Evolutionary conservation across 2,888 invertebrate genomes (phyloP), one percentile per base, ranked within the genome.

Genomic region (Drosophila neotestacea): DNA sequence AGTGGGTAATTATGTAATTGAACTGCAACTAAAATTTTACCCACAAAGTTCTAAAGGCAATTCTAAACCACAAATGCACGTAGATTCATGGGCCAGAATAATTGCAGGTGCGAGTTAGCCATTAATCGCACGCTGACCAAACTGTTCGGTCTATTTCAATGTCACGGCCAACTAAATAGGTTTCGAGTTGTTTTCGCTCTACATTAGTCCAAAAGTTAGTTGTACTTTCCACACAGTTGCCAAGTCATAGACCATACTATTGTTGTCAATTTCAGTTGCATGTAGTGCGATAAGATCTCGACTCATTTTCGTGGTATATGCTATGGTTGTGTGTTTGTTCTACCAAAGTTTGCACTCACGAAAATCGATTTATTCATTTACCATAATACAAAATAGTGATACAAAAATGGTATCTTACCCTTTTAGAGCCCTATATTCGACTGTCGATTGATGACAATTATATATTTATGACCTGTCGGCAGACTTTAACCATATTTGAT

Each of bases 121-220:
- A 78, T 83, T 83, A 79, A 65, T 70, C 67, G 81, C 83, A 73
- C 83, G 72, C 68, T 70, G 66, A 70, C 74, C 79, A 72, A 72
- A 72, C 44, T 11, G 50, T 22, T 50, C 4, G 34, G 36, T 50
- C 70, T 32, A 30, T 60, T 71, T 64, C 84, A 85, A 83, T 80
- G 87, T 63, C 89, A 85, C 30, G 84, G 78, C 70, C 84, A 76
- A 56, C 16, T 7, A 27, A 22, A 28, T 27, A 16, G 10, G 13
- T 32, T 55, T 55, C 22, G 13, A 56, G 44, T 11, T 44, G 27
- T 44, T 56, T 55, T 36, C n/a, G 13, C n/a, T 4, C 44, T 56
- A 6, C 55, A 44, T 28, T 56, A 36, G 34, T 44, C 13, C 28
- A 39, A 16, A 28, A 32, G 11, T 38, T 11, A 32, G 27, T 44